These are phyloP conservation scores for Zaprionus gabonicus DNA, from an alignment of 1,140 invertebrate species.

Conservation along the genomic window DNA sequence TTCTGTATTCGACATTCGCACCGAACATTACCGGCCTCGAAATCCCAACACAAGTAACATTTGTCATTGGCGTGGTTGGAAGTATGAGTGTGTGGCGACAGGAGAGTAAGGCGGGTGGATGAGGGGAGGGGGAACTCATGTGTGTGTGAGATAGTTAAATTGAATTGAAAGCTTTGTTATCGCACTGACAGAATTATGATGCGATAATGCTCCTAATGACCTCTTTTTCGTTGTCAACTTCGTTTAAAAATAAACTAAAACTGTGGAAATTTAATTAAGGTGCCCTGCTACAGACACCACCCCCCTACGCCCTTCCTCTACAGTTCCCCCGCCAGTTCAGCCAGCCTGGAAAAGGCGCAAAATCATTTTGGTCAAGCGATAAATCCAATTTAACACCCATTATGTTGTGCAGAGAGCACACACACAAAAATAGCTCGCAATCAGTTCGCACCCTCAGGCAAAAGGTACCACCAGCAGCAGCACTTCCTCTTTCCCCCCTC, in stretches of 20 bases:
- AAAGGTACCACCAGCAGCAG: not conserved
- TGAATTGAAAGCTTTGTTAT: conserved; percentile 70
- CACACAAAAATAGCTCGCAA: conserved; percentile 61
- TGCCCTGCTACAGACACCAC: conserved; percentile 3
- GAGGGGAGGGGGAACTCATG: not conserved
- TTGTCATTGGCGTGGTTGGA: conserved; percentile 8
- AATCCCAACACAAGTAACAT: conserved; percentile 44
- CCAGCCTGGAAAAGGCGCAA: conserved; percentile 47
- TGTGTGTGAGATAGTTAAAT: conserved; percentile 53
- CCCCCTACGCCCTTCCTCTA: too few relatives aligned
- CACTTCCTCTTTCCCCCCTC: not conserved
- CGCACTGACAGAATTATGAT: conserved; percentile 74
- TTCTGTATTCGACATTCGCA: conserved; percentile 34
- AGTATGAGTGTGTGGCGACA: not conserved
- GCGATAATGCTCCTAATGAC: conserved; percentile 76
- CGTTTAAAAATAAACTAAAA: conserved; percentile 69
- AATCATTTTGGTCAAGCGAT: conserved; percentile 72
- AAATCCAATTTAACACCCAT: conserved; percentile 70
- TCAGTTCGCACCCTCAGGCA: conserved; percentile 55
- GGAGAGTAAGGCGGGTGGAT: conserved; percentile 2
- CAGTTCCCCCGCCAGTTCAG: not conserved
- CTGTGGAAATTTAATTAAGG: conserved; percentile 69
- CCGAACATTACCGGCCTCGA: conserved; percentile 48
- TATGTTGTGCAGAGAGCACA: conserved; percentile 32
- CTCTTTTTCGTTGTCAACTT: conserved; percentile 73